Conservation (phyloP, 2,113 vertebrate genomes). For the Hydrochoerus hydrochaeris region DNA sequence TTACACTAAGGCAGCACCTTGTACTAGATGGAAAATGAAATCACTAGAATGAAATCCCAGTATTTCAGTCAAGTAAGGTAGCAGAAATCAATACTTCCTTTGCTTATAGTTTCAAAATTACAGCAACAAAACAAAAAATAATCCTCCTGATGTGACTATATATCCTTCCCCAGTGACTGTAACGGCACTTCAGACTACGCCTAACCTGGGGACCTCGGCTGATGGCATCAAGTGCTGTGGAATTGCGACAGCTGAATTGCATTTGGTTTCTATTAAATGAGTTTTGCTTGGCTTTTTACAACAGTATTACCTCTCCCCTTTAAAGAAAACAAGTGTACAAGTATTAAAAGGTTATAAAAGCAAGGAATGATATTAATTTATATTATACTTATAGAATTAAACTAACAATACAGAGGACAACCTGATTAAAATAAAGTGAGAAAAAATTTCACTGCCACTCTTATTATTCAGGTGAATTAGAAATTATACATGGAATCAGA, state of each 20-base stretch:
- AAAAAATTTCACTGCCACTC: background rate
- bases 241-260: background rate
- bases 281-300: background rate
- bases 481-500: background rate
- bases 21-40: background rate
- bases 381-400: background rate
- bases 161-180: background rate
- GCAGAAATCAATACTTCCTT: background rate
- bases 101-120: background rate
- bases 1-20: background rate
- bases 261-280: background rate
- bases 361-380: background rate
- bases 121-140: background rate
- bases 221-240: background rate
- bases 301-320: background rate
- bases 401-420: background rate
- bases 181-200: background rate
- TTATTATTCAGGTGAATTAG: background rate
- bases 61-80: background rate
- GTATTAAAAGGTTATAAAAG: background rate
- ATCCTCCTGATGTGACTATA: background rate
- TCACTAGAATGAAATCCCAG: constrained; percentile 21
- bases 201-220: background rate
- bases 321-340: background rate
- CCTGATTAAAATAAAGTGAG: background rate